Evolutionary conservation across 2,113 vertebrate genomes (phyloP).

Genomic region (Ciconia maguari): DNA sequence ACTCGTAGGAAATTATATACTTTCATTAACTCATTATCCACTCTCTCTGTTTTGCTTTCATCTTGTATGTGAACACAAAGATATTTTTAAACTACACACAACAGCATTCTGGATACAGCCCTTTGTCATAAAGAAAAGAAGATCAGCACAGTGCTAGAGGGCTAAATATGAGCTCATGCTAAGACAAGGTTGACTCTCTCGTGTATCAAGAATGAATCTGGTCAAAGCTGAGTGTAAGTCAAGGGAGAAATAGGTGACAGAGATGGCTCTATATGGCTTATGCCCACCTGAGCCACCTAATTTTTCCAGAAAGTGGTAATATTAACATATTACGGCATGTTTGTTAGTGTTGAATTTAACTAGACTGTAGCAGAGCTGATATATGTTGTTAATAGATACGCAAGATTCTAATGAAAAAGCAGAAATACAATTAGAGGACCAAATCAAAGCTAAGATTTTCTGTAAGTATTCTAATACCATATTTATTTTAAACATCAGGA

Average conservation of each 20-base stretch:
- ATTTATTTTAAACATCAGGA: background rate
- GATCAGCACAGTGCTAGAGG: background rate
- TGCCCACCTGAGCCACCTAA: background rate
- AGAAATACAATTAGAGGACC: background rate
- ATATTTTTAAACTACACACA: background rate
- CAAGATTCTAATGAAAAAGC: background rate
- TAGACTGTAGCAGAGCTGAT: background rate
- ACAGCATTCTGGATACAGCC: background rate
- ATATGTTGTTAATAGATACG: background rate
- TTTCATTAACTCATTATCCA: background rate
- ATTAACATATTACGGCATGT: background rate
- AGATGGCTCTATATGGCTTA: background rate
- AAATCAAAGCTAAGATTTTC: background rate
- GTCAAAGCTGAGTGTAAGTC: background rate
- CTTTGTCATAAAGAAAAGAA: background rate
- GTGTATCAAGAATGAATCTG: background rate
- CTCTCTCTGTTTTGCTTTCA: background rate
- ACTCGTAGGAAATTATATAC: background rate
- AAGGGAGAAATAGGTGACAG: background rate
- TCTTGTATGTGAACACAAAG: background rate
- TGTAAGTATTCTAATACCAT: background rate
- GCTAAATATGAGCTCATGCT: background rate
- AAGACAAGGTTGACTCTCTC: background rate
- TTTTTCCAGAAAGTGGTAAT: background rate
- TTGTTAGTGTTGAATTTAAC: background rate